Evolutionary conservation across 2,888 invertebrate species (phyloP), one percentile per base, ranked within the genome.

Genomic region (Chrysolina oricalcia): DNA sequence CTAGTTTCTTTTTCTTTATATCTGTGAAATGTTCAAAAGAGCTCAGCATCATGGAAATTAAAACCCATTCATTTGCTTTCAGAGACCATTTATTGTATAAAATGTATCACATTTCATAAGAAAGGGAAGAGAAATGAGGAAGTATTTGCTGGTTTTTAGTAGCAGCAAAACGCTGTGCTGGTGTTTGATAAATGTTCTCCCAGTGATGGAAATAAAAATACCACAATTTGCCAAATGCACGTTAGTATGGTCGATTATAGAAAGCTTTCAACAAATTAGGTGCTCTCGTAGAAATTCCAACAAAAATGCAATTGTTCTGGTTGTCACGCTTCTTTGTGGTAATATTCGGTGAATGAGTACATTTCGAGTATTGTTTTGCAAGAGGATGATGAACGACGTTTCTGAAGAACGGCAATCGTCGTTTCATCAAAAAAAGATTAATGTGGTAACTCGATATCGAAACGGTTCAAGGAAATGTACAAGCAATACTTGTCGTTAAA

Each of bases 51-150:
- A 15, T 75, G 69, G 77, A 79, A 74, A 79, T 79, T 79, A 77
- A 79, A 79, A 75, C 72, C 65, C 79, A 79, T 79, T 79, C 75
- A 75, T 79, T 73, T 72, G 66, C 62, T 74, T 68, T 70, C 65
- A 70, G 62, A 72, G 74, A 70, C 72, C 72, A 78, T 73, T 76
- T 74, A 78, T 78, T 46, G 70, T 64, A 35, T 50, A 50, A 70
- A 72, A 78, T 78, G 63, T 78, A 74, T 76, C 74, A 78, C 75
- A 78, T 74, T 68, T 75, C 71, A 59, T 68, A 46, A 64, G 63
- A 70, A 75, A 43, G 53, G 62, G 56, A 69, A 56, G 68, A 77
- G 67, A 73, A 73, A 59, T 27, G 59, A 21, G 50, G 23, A n/a
- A 62, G 63, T 56, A n/a, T 68, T 73, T 27, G 73, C 53, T 43